Evolutionary conservation across 2,888 invertebrate genomes (phyloP).

Genomic region (Meiosimyza platycephala): DNA sequence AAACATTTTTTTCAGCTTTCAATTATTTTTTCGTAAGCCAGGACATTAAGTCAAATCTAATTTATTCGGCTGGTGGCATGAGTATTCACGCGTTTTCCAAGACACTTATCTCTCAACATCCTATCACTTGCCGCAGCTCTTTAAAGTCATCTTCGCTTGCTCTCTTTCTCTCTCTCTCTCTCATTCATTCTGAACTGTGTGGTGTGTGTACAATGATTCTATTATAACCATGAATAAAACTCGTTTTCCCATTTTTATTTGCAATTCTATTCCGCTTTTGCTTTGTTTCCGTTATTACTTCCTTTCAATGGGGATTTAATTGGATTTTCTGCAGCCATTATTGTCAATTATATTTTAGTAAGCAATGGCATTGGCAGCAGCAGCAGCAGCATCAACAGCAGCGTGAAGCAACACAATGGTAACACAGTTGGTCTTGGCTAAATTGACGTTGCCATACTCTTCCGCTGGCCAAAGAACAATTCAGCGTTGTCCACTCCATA

Average conservation of each 20-base stretch:
- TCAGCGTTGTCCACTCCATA: slow-evolving; percentile 36
- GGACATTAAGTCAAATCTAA: no score
- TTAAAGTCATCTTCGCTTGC: neutral
- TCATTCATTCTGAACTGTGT: slow-evolving; percentile 4
- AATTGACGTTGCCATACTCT: neutral
- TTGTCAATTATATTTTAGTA: slow-evolving; percentile 56
- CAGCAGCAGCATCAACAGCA: slow-evolving; percentile 3
- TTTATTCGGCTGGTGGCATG: no score
- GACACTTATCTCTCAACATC: no score
- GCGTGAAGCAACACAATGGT: slow-evolving; percentile 21
- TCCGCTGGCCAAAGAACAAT: slow-evolving; percentile 16
- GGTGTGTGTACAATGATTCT: neutral
- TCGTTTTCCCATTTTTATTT: slow-evolving; percentile 30
- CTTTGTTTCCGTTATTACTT: slow-evolving; percentile 63
- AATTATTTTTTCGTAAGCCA: no score
- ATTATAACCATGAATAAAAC: slow-evolving; percentile 10
- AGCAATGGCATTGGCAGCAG: slow-evolving; percentile 16
- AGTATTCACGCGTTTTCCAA: no score
- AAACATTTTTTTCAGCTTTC: no score
- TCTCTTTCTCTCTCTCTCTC: neutral
- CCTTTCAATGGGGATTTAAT: slow-evolving; percentile 64
- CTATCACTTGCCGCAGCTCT: neutral
- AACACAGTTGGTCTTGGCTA: slow-evolving; percentile 5
- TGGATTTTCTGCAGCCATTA: slow-evolving; percentile 63
- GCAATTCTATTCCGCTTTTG: slow-evolving; percentile 43